Base-by-base conservation (phyloP, 2,113 vertebrate genomes). In the Nibea albiflora region DNA sequence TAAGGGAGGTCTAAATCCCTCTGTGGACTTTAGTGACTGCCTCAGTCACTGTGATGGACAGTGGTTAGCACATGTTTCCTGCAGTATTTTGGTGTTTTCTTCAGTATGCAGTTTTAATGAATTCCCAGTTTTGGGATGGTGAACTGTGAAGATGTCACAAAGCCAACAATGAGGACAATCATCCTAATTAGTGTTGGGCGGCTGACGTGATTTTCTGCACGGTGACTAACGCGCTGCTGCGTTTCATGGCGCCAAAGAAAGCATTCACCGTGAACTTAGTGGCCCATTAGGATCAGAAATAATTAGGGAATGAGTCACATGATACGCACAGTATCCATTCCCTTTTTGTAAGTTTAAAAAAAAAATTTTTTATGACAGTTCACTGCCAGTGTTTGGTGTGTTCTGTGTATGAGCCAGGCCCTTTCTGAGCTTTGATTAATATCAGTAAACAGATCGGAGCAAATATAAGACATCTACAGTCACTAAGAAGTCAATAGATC, bases 251-350 rank as follows among this genome's bases (percentile, higher is more conserved):
- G 22, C 83, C 47, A 9, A 95, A 96, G 90, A 95, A 95, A 44
- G 94, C 90, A 1, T 92, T 93, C 84, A 94, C 57, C 0, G 92
- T 94, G 76, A 95, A 95, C 85, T 91, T 94, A 77, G 94, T 92
- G 28, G 8, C 71, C 83, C 15, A 91, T 92, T 91, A 28, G 93
- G 93, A 20, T 78, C 87, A 44, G 90, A 88, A 74, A 76, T 63
- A 61, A 69, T 64, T 35, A 50, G 16, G 3, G 22, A 20, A 50
- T 26, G 5, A 60, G 28, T 28, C 26, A 73, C 26, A 0, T 35
- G 35, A 35, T 44, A 24, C 26, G 54, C 52, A 68, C 22, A 79
- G 47, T 49, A 31, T 64, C 50, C 22, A 57, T 49, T 10, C 4
- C 12, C 53, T 15, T 42, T 63, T n/a, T 42, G 8, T 11, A 42